Conservation (phyloP, 2,113 vertebrate genomes). For the Hoplias malabaricus region DNA sequence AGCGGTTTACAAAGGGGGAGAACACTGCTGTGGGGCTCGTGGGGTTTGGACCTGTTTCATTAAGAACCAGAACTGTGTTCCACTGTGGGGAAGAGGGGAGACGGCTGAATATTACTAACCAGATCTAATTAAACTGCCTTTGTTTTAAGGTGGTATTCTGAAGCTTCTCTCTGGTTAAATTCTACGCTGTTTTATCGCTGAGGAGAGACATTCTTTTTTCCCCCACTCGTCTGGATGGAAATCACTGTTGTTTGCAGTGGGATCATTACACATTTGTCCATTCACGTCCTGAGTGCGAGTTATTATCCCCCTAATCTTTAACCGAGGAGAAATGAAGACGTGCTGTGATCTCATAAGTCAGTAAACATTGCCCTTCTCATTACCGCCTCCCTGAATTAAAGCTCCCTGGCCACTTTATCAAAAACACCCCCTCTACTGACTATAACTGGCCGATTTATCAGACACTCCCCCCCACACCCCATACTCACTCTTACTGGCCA, state of each 20-base stretch:
- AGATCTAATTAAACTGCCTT: constrained; percentile 45
- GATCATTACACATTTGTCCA: constrained; percentile 29
- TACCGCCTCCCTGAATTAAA: neutral
- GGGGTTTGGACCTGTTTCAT: no score
- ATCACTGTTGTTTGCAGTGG: constrained; percentile 24
- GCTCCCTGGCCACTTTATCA: neutral
- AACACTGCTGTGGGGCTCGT: no score
- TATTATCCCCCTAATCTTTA: constrained; percentile 19
- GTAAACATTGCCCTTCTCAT: neutral
- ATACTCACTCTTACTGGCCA: no score
- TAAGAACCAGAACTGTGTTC: no score
- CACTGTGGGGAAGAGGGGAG: no score
- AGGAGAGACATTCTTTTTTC: constrained; percentile 30
- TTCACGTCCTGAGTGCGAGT: neutral
- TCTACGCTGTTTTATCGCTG: constrained; percentile 49
- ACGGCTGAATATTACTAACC: constrained; percentile 40
- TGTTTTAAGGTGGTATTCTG: constrained; percentile 40
- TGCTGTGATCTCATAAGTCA: neutral
- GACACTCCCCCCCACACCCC: neutral
- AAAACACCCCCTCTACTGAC: neutral
- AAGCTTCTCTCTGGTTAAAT: constrained; percentile 45
- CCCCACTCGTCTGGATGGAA: neutral
- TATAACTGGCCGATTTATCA: neutral
- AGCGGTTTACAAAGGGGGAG: no score
- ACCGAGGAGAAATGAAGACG: neutral